Conservation (phyloP, 2,113 vertebrate species). For the Microcebus lehilahytsara region DNA sequence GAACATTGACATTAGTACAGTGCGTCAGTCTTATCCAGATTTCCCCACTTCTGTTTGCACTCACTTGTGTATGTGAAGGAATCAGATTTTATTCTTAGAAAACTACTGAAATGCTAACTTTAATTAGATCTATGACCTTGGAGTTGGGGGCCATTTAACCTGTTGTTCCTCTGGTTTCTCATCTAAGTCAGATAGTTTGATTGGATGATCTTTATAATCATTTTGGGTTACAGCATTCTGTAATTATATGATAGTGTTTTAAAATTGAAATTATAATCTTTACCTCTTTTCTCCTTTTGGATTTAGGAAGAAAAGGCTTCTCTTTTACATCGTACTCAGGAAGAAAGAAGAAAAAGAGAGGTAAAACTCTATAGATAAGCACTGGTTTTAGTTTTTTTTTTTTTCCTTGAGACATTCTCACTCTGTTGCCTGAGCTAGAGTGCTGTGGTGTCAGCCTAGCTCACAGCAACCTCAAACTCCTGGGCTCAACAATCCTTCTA, state of each 20-base stretch:
- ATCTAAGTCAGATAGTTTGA: background rate
- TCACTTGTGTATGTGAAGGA: background rate
- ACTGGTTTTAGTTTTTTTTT: background rate
- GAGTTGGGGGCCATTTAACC: background rate
- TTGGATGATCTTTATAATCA: background rate
- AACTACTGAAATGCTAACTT: background rate
- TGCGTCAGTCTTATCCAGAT: fast-evolving
- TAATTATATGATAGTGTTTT: background rate
- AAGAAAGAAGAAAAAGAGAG: constrained; percentile 97
- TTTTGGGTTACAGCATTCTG: background rate
- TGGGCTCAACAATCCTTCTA: too few species aligned
- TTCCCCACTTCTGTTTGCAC: background rate
- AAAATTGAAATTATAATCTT: background rate
- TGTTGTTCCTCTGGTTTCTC: background rate
- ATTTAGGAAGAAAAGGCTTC: constrained; percentile 97
- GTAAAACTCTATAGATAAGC: constrained; percentile 78
- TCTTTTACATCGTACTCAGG: constrained; percentile 97
- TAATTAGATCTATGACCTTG: background rate
- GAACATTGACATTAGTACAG: fast-evolving
- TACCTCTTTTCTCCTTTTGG: constrained; percentile 43
- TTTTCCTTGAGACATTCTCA: too few species aligned
- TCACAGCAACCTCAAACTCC: too few species aligned
- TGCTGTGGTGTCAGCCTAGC: too few species aligned
- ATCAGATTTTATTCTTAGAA: background rate
- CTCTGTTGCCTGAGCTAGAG: too few species aligned